Evolutionary conservation across 2,888 invertebrate genomes (phyloP).

Genomic region (Orchesella flavescens): DNA sequence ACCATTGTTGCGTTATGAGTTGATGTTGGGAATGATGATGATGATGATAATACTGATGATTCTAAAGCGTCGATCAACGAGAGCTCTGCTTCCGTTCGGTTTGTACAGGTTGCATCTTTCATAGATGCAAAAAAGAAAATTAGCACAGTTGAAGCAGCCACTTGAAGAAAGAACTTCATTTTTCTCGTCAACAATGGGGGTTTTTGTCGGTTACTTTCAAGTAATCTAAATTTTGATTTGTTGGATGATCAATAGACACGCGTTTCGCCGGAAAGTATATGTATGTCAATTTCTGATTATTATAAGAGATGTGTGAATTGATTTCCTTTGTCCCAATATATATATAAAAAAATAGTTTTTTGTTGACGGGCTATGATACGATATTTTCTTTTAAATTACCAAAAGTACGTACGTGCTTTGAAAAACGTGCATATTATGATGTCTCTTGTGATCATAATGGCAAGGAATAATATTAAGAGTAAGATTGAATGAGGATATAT

Average conservation of each 20-base stretch:
- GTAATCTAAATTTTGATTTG: conserved; percentile 7
- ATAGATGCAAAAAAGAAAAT: conserved; percentile 46
- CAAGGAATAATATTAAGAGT: no score
- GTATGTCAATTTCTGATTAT: conserved; percentile 8
- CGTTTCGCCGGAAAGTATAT: background rate
- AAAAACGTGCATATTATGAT: no score
- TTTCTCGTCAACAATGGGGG: conserved; percentile 19
- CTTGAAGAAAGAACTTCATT: conserved; percentile 44
- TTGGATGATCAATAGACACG: background rate
- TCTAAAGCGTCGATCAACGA: background rate
- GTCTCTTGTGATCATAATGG: no score
- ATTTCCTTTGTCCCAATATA: conserved; percentile 10
- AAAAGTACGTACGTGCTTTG: no score
- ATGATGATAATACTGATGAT: background rate
- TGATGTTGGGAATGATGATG: conserved; percentile 2
- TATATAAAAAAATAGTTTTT: background rate
- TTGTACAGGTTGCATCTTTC: conserved; percentile 24
- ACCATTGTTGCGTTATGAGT: conserved; percentile 32
- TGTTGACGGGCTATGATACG: no score
- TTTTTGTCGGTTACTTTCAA: conserved; percentile 21
- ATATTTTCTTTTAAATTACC: no score
- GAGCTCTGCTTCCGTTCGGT: conserved; percentile 7
- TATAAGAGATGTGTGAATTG: conserved; percentile 23
- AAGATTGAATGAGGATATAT: no score
- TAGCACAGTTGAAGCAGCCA: conserved; percentile 37